These are phyloP conservation scores for Glaucopsyche alexis DNA, from an alignment of 2,888 invertebrate species.

Conservation along the genomic window DNA sequence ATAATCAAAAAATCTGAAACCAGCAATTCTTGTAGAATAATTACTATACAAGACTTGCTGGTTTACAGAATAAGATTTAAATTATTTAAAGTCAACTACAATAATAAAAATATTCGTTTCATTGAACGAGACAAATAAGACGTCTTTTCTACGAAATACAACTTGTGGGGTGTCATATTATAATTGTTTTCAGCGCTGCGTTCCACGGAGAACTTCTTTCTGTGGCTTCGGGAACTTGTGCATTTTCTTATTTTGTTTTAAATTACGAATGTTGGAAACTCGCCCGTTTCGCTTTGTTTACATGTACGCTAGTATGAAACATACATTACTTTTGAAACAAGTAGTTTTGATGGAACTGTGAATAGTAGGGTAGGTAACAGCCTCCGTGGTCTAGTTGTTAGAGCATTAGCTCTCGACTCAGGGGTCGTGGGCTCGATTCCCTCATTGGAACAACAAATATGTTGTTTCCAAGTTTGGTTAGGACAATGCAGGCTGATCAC, in stretches of 20 bases:
- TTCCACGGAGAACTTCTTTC: background rate
- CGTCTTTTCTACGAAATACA: background rate
- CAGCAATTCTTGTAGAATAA: too few relatives aligned
- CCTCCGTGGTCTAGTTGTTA: too few relatives aligned
- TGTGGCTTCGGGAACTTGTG: conserved; percentile 1
- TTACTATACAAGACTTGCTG: too few relatives aligned
- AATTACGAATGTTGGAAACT: conserved; percentile 19
- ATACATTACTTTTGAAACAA: background rate
- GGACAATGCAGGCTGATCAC: too few relatives aligned
- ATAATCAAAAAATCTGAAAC: too few relatives aligned
- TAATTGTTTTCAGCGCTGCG: conserved; percentile 28
- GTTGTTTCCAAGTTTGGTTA: too few relatives aligned
- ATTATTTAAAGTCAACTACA: too few relatives aligned
- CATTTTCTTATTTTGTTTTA: conserved; percentile 8
- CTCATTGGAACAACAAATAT: too few relatives aligned
- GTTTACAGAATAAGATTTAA: too few relatives aligned
- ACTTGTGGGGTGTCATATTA: conserved; percentile 28
- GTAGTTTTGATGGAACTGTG: background rate
- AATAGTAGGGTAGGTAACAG: too few relatives aligned
- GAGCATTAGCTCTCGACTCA: too few relatives aligned
- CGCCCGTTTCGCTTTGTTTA: background rate
- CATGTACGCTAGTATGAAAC: background rate
- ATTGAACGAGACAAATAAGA: background rate
- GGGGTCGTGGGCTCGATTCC: too few relatives aligned
- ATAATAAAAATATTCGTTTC: background rate